A percentile compares a stretch with the other conserved stretches of the same genome.
Evolutionary conservation across 2,113 vertebrate genomes (phyloP).

Genomic region (Marmota monax): DNA sequence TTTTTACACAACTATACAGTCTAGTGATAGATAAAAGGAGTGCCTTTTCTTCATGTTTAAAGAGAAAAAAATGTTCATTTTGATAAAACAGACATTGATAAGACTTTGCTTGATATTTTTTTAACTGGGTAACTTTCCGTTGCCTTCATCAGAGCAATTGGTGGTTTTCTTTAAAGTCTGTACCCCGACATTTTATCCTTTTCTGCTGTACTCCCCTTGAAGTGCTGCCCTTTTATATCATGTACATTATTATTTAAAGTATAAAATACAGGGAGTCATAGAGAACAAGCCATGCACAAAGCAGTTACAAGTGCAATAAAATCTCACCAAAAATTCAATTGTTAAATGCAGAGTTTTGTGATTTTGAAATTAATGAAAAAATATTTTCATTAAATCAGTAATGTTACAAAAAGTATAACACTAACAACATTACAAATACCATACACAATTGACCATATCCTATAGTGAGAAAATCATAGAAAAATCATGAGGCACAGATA

Average conservation of each 20-base stretch:
- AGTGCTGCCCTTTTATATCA: neutral
- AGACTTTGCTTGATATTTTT: slow-evolving; percentile 22
- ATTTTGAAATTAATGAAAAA: slow-evolving; percentile 29
- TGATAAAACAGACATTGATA: slow-evolving; percentile 17
- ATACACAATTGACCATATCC: neutral
- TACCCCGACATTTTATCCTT: neutral
- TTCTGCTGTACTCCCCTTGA: slow-evolving; percentile 14
- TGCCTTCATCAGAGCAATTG: slow-evolving; percentile 12
- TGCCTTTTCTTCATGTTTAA: slow-evolving; percentile 16
- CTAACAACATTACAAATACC: neutral
- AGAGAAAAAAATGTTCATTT: slow-evolving; percentile 39
- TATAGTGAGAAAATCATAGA: neutral
- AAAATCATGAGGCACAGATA: neutral
- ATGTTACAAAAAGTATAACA: neutral
- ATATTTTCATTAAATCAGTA: slow-evolving; percentile 37
- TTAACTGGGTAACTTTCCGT: neutral
- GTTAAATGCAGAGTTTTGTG: slow-evolving; percentile 12
- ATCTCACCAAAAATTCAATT: neutral
- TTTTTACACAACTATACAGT: neutral
- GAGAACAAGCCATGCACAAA: neutral
- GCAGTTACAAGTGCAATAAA: neutral
- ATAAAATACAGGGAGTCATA: neutral
- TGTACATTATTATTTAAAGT: slow-evolving; percentile 15
- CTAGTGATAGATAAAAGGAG: neutral
- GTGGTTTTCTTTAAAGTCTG: neutral